Evolutionary conservation across 2,113 vertebrate species (phyloP), one percentile per base, ranked within the genome.

Genomic region (Oryzias curvinotus): DNA sequence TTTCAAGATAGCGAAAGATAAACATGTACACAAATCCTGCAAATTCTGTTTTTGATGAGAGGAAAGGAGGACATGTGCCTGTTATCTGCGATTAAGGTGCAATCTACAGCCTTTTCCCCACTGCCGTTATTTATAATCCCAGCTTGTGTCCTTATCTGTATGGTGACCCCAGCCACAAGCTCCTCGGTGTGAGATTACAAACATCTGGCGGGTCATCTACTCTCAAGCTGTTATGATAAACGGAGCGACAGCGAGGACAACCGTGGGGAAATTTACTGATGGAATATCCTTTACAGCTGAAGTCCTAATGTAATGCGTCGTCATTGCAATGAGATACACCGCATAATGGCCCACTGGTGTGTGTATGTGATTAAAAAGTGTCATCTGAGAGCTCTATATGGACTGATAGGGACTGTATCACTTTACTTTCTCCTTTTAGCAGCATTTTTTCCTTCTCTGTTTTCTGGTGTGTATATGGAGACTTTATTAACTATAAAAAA

Each of bases 161-260:
- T 70, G 73, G 71, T 57, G 44, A 65, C 44, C 75, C 66, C 56
- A 53, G 75, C 75, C 78, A 78, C 73, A 77, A 69, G 84, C 82
- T 76, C 71, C 77, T 78, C 74, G 16, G 77, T 78, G 73, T 81
- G 82, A 88, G 86, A 88, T 88, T 90, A 87, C 81, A 82, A 86
- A 89, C 86, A 88, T 88, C 88, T 90, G 89, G 84, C 71, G 42
- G 77, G 77, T 88, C 85, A 87, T 87, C 84, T 72, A 81, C 81
- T 71, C 76, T 81, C 85, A 89, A 87, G 78, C 85, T 83, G 86
- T 85, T 85, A 42, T 42, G 76, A 85, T 85, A 72, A 86, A 84
- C 73, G 68, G 58, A 2, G 68, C 57, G 63, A 62, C 26, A 66
- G 49, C 74, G 50, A 71, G 54, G 74, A 78, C 57, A 59, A 66